Conservation (phyloP, 2,113 vertebrate species). For the Pterophyllum scalare region DNA sequence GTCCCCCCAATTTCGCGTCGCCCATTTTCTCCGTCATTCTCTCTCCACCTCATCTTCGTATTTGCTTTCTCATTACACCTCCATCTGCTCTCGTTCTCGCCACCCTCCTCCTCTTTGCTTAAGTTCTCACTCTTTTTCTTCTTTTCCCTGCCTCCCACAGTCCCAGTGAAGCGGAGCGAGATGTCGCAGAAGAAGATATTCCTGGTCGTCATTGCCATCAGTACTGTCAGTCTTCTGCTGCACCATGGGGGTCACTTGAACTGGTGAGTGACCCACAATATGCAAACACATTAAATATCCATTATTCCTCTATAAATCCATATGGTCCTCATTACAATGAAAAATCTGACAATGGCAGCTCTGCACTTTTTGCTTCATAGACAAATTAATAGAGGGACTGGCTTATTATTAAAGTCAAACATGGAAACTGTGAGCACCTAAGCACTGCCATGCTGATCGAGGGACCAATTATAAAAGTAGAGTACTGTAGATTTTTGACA, state of each 20-base stretch:
- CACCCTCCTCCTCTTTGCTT: neutral
- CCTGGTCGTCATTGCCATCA: conserved; percentile 81
- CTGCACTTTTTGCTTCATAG: conserved; percentile 9
- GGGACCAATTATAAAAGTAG: conserved; percentile 57
- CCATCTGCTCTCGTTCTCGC: neutral
- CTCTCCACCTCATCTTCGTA: neutral
- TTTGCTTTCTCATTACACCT: conserved; percentile 21
- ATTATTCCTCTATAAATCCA: neutral
- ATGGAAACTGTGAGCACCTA: neutral
- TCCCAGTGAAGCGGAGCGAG: conserved; percentile 48
- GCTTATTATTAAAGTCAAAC: conserved; percentile 8
- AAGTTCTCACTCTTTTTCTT: neutral
- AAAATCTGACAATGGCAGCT: neutral
- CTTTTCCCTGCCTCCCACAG: conserved; percentile 27
- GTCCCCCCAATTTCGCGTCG: neutral
- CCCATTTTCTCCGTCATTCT: neutral
- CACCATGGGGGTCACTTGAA: conserved; percentile 84
- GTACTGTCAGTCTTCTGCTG: conserved; percentile 84
- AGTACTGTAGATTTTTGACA: conserved; percentile 27
- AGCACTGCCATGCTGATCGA: neutral
- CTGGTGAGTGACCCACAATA: conserved; percentile 79
- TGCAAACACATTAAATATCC: neutral
- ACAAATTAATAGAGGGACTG: conserved; percentile 8
- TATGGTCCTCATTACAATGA: neutral
- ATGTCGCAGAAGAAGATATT: conserved; percentile 86